Percentiles rank a stretch among this genome's conserved stretches.
Conservation (phyloP, 2,797 vertebrate species). For the Benthosema pterotum region DNA sequence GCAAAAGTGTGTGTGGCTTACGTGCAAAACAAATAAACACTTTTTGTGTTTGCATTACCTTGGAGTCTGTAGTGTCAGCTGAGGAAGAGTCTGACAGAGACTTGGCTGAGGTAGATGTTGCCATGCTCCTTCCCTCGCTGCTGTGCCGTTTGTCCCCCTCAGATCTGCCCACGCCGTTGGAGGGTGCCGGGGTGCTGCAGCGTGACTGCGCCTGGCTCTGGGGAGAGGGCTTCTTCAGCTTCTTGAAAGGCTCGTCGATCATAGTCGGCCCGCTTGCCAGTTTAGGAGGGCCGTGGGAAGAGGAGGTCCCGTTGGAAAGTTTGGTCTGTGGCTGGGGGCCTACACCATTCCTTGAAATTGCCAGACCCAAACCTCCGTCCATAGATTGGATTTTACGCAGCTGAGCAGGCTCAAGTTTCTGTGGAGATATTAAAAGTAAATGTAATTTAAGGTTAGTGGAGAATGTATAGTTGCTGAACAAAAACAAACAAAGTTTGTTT, state of each 20-base stretch:
- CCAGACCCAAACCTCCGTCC: slow-evolving; percentile 86
- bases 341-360: slow-evolving; percentile 79
- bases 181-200: slow-evolving; percentile 67
- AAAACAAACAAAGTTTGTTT: too few species aligned
- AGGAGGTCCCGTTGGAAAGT: slow-evolving; percentile 61
- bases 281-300: slow-evolving; percentile 68
- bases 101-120: slow-evolving; percentile 84
- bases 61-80: slow-evolving; percentile 78
- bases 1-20: too few species aligned
- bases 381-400: slow-evolving; percentile 79
- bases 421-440: not conserved
- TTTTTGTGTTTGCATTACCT: slow-evolving; percentile 59
- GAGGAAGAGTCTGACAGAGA: slow-evolving; percentile 81
- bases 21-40: too few species aligned
- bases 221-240: slow-evolving; percentile 80
- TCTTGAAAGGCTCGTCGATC: slow-evolving; percentile 79
- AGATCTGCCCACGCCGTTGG: slow-evolving; percentile 49
- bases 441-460: too few species aligned
- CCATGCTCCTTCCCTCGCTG: slow-evolving; percentile 73
- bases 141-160: slow-evolving; percentile 72
- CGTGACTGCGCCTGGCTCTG: slow-evolving; percentile 66
- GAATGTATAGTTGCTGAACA: too few species aligned
- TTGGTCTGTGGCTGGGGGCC: slow-evolving; percentile 72
- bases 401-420: slow-evolving; percentile 82
- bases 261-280: slow-evolving; percentile 57